These are phyloP conservation scores for Micrastur ruficollis DNA, from an alignment of 2,797 vertebrate genomes.

Conservation along the genomic window DNA sequence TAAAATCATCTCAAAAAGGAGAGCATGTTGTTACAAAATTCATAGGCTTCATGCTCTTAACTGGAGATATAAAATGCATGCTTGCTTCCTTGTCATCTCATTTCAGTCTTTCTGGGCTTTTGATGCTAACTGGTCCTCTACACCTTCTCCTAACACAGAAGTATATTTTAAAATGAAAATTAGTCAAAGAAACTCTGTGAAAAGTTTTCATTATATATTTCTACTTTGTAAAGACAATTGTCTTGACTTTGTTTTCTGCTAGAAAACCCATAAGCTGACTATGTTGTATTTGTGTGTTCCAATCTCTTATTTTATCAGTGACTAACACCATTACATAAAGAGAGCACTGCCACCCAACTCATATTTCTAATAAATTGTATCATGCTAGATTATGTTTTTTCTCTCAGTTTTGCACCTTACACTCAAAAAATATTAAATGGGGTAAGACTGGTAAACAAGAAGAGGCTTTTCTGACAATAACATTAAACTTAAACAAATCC, in stretches of 20 bases:
- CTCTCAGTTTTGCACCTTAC: slow-evolving; percentile 39
- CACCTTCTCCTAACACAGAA: neutral
- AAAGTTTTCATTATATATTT: neutral
- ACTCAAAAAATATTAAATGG: slow-evolving; percentile 56
- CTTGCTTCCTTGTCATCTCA: neutral
- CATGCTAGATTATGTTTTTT: neutral
- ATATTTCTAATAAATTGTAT: slow-evolving; percentile 43
- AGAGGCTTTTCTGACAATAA: slow-evolving; percentile 15
- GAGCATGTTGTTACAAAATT: slow-evolving; percentile 1
- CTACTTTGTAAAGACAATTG: neutral
- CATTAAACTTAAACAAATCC: slow-evolving; percentile 49
- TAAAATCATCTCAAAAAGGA: neutral
- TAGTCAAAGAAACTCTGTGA: neutral
- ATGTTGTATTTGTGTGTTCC: slow-evolving; percentile 40
- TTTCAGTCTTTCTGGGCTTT: neutral
- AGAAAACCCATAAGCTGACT: neutral
- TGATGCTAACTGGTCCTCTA: neutral
- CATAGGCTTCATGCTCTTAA: neutral
- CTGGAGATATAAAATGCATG: neutral
- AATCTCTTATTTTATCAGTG: slow-evolving; percentile 49
- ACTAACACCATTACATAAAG: slow-evolving; percentile 49
- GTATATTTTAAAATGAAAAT: neutral
- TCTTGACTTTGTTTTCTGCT: neutral
- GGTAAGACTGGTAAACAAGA: slow-evolving; percentile 26
- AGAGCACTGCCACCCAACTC: slow-evolving; percentile 34